Evolutionary conservation across 2,113 vertebrate species (phyloP).

Genomic region (Muscicapa adusta): DNA sequence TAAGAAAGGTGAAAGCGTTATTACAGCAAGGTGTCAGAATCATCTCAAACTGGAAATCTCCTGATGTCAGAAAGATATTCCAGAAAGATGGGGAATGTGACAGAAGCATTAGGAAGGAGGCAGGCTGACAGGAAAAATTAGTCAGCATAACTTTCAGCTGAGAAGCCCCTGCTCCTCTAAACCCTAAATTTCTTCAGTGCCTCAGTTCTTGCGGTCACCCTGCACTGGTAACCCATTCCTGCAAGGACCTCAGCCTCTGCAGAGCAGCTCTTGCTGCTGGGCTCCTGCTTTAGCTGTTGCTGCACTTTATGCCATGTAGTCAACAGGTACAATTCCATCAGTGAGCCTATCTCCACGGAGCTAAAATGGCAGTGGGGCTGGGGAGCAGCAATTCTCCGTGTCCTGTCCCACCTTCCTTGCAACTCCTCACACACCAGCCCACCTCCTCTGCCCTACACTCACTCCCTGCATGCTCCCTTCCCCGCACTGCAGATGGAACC

Average conservation of each 20-base stretch:
- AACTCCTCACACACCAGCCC: fast-evolving
- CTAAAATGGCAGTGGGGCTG: fast-evolving
- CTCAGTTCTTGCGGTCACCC: background rate
- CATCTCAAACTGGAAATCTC: background rate
- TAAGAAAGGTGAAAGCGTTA: background rate
- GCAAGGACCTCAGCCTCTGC: background rate
- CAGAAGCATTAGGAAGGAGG: background rate
- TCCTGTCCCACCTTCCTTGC: fast-evolving
- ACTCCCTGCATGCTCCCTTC: fast-evolving
- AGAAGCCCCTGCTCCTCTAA: background rate
- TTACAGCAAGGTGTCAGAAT: background rate
- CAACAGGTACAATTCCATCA: background rate
- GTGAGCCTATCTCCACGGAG: fast-evolving
- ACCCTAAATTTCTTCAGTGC: background rate
- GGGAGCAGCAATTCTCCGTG: fast-evolving
- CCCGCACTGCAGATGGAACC: fast-evolving
- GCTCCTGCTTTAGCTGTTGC: background rate
- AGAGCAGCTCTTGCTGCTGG: background rate
- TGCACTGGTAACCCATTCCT: background rate
- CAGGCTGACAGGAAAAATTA: background rate
- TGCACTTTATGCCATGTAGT: background rate
- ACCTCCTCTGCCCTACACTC: fast-evolving
- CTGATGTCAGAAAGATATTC: background rate
- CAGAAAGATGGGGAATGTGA: background rate
- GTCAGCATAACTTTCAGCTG: background rate